Conservation (phyloP, 2,797 vertebrate genomes). For the Erethizon dorsatum region DNA sequence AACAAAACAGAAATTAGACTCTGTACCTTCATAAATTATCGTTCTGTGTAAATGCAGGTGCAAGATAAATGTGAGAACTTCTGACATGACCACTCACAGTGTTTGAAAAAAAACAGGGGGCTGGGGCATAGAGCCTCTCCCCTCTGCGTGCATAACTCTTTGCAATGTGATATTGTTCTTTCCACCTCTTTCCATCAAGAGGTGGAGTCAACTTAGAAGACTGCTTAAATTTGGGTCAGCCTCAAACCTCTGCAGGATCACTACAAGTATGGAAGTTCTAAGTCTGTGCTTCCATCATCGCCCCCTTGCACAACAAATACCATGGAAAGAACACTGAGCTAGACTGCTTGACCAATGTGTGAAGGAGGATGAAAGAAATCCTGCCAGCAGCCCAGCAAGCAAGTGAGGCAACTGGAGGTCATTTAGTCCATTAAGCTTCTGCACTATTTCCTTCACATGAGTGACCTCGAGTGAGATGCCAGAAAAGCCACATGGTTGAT, state of each 20-base stretch:
- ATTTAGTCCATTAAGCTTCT: neutral
- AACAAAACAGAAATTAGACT: constrained; percentile 9
- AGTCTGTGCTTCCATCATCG: neutral
- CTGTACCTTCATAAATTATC: neutral
- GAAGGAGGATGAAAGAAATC: no score
- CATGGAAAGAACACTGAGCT: neutral
- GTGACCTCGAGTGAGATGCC: neutral
- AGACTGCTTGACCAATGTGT: neutral
- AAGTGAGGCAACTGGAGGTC: neutral
- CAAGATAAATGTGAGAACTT: neutral
- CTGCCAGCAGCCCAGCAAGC: neutral
- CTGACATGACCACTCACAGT: neutral
- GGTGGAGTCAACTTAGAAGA: neutral
- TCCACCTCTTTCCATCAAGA: neutral
- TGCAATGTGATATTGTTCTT: neutral
- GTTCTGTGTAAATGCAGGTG: neutral
- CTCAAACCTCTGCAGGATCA: neutral
- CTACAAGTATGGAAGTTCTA: neutral
- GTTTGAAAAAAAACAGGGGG: fast-evolving
- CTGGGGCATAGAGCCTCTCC: neutral
- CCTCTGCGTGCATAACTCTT: neutral
- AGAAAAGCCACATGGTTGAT: neutral
- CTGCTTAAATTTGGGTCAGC: neutral
- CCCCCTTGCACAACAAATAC: neutral
- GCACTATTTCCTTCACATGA: neutral